Evolutionary conservation across 2,797 vertebrate genomes (phyloP).

Genomic region (Anguilla anguilla): DNA sequence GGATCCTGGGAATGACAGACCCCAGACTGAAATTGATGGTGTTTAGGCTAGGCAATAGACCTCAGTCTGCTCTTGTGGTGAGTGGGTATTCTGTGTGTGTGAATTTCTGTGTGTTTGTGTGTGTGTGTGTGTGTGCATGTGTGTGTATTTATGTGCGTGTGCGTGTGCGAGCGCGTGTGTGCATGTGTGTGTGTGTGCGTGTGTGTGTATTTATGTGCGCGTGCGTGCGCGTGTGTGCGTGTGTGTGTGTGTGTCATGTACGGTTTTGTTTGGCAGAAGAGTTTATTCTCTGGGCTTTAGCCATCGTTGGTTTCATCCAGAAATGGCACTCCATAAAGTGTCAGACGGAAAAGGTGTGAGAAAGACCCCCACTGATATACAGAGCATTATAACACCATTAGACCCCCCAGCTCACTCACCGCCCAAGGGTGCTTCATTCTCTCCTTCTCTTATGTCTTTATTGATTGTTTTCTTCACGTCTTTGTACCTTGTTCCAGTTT

Average conservation of each 20-base stretch:
- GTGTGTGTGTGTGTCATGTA: not conserved
- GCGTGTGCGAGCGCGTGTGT: not conserved
- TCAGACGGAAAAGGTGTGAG: not conserved
- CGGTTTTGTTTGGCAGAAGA: not conserved
- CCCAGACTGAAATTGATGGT: no score
- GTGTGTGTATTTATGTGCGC: not conserved
- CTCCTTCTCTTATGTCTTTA: slow-evolving; percentile 22
- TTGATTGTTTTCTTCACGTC: slow-evolving; percentile 18
- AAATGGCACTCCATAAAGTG: not conserved
- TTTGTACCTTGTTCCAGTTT: slow-evolving; percentile 37
- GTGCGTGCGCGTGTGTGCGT: no score
- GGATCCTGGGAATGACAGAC: no score
- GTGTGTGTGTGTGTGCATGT: no score
- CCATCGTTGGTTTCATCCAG: not conserved
- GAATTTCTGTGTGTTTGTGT: no score
- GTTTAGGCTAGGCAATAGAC: no score
- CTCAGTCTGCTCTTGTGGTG: no score
- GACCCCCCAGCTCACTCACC: slow-evolving; percentile 15
- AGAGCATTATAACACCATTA: not conserved
- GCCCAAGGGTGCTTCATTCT: not conserved
- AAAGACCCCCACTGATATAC: not conserved
- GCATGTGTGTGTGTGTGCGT: not conserved
- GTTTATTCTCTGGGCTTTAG: not conserved
- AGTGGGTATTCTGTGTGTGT: no score
- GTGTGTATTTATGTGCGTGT: no score